Base-by-base conservation (phyloP, 2,797 vertebrate genomes). In the Lagocephalus sceleratus region DNA sequence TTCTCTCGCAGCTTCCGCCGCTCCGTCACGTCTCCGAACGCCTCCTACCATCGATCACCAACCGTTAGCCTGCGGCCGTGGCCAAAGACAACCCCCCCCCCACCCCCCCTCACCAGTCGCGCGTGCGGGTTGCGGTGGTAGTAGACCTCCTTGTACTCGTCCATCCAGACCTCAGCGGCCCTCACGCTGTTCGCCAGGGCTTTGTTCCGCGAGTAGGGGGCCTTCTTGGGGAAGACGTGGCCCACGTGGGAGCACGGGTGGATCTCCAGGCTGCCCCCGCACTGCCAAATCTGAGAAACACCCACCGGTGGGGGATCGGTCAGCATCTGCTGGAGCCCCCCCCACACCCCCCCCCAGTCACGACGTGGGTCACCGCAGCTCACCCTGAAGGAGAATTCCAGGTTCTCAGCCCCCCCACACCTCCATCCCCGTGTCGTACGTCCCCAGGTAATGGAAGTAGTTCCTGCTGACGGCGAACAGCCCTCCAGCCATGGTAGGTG, bases 331-430 rank as follows among this genome's bases (percentile, higher is more conserved):
- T 39, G 6, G 11, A n/a, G n/a, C n/a, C n/a, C n/a, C n/a, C n/a
- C n/a, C n/a, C n/a, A n/a, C n/a, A n/a, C n/a, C n/a, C n/a, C n/a
- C n/a, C n/a, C n/a, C n/a, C n/a, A n/a, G n/a, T n/a, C n/a, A n/a
- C n/a, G n/a, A n/a, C n/a, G n/a, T n/a, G n/a, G 35, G 35, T 3
- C 10, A 3, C 9, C 1, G n/a, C 19, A 20, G 57, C 92, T 93
- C 82, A 99, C 97, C 90, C 97, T 93, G 79, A 99, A 99, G 49
- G 97, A 99, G 74, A 99, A 96, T 76, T 99, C 97, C 71, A 99
- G 91, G 82, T 99, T 99, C 88, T 99, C 97, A n/a, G 86, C 97
- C 97, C 60, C 97, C 97, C 97, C 97, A 99, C 38, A 99, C 95
- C 91, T 99, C 96, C 97, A 99, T 99, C 75, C 97, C 96, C n/a